These are phyloP conservation scores for Phyllostomus hastatus DNA, from an alignment of 2,113 vertebrate genomes.

Conservation along the genomic window DNA sequence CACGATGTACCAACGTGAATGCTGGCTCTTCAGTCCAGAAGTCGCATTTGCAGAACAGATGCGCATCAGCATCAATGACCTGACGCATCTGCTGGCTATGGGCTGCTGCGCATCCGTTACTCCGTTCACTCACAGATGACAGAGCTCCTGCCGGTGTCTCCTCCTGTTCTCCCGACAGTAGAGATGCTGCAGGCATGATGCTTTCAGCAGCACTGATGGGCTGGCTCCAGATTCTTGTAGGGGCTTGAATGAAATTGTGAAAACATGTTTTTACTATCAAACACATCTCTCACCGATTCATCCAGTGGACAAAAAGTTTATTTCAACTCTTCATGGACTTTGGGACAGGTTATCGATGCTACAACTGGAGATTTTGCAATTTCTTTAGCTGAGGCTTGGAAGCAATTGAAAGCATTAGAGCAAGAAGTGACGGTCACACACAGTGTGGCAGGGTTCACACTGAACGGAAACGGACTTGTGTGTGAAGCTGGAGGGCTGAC, in stretches of 20 bases:
- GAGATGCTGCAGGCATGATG: not conserved
- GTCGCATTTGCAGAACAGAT: not conserved
- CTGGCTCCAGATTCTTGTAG: not conserved
- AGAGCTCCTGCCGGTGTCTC: not conserved
- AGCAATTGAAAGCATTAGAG: not conserved
- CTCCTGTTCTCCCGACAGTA: not conserved
- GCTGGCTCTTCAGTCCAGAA: not conserved
- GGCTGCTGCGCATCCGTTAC: not conserved
- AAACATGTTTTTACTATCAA: not conserved
- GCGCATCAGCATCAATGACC: not conserved
- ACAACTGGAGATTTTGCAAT: not conserved
- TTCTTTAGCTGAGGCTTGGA: not conserved
- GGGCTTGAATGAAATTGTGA: not conserved
- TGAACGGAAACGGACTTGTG: not conserved
- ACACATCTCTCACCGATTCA: not conserved
- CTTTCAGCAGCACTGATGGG: not conserved
- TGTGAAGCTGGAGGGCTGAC: not conserved
- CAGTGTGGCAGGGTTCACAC: not conserved
- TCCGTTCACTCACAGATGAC: not conserved
- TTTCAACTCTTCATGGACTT: not conserved
- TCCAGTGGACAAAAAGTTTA: not conserved
- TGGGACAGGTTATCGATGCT: not conserved
- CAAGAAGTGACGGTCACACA: not conserved
- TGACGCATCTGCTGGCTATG: too few relatives aligned
- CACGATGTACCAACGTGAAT: not conserved